Conservation (phyloP, 2,888 invertebrate species). For the Hypsopygia costalis region DNA sequence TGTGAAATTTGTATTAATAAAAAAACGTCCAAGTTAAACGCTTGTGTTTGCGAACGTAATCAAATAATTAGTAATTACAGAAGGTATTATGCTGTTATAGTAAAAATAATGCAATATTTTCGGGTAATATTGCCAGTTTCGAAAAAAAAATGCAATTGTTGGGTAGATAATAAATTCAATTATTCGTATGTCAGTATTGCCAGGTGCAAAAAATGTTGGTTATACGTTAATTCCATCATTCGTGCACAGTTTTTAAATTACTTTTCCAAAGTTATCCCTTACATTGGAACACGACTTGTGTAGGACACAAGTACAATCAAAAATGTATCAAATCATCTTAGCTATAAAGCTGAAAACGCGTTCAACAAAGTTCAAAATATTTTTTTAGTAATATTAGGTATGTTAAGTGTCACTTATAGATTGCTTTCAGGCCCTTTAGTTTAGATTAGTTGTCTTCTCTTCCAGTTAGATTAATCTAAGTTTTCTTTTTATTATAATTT, state of each 20-base stretch:
- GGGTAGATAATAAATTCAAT: too few relatives aligned
- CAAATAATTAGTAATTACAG: too few relatives aligned
- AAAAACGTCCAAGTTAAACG: too few relatives aligned
- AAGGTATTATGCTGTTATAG: too few relatives aligned
- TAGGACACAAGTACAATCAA: constrained; percentile 18
- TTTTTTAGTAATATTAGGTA: constrained; percentile 41
- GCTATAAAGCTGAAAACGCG: constrained; percentile 12
- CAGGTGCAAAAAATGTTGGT: background rate
- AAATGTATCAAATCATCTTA: constrained; percentile 9
- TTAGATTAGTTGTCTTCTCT: constrained; percentile 73
- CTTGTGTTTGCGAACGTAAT: too few relatives aligned
- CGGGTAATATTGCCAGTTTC: background rate
- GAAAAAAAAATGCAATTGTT: too few relatives aligned
- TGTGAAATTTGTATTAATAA: too few relatives aligned
- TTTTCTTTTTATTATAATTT: constrained; percentile 51
- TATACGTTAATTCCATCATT: too few relatives aligned
- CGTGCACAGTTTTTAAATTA: too few relatives aligned
- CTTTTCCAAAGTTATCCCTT: too few relatives aligned
- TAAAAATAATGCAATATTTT: background rate
- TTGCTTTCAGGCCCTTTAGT: constrained; percentile 36
- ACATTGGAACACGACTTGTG: constrained; percentile 9
- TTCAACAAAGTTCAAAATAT: constrained; percentile 44
- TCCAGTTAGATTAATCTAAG: constrained; percentile 71
- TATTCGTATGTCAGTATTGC: too few relatives aligned
- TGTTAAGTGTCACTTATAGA: constrained; percentile 17